Evolutionary conservation across 2,888 invertebrate genomes (phyloP).

Genomic region (Pinctada fucata): DNA sequence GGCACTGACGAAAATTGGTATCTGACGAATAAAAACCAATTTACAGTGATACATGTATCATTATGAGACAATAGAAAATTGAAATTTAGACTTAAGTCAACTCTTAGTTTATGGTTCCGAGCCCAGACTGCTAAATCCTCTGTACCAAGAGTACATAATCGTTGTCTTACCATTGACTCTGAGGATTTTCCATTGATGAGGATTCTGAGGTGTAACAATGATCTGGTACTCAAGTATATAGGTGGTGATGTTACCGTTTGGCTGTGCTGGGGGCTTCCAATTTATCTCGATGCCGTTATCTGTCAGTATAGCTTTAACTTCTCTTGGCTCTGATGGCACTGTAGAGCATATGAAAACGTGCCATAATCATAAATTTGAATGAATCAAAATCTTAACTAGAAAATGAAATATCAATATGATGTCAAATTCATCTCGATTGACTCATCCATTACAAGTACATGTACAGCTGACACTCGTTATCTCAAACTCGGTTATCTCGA

Average conservation of each 20-base stretch:
- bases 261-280: slow-evolving; percentile 81
- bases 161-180: slow-evolving; percentile 37
- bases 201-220: background rate
- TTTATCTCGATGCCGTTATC: slow-evolving; percentile 79
- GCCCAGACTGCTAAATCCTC: no score
- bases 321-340: slow-evolving; percentile 81
- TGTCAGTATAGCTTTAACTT: slow-evolving; percentile 79
- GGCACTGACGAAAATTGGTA: no score
- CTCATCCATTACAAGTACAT: no score
- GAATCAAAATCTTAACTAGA: background rate
- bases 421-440: no score
- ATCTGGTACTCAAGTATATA: slow-evolving; percentile 79
- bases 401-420: background rate
- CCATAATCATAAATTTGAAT: background rate
- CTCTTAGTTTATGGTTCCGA: no score
- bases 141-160: no score
- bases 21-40: no score
- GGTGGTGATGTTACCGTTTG: slow-evolving; percentile 80
- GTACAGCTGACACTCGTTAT: no score
- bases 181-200: slow-evolving; percentile 37
- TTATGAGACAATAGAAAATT: no score
- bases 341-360: slow-evolving; percentile 45
- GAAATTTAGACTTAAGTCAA: no score
- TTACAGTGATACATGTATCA: no score
- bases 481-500: no score